Evolutionary conservation across 2,113 vertebrate species (phyloP).

Genomic region (Salvelinus fontinalis): DNA sequence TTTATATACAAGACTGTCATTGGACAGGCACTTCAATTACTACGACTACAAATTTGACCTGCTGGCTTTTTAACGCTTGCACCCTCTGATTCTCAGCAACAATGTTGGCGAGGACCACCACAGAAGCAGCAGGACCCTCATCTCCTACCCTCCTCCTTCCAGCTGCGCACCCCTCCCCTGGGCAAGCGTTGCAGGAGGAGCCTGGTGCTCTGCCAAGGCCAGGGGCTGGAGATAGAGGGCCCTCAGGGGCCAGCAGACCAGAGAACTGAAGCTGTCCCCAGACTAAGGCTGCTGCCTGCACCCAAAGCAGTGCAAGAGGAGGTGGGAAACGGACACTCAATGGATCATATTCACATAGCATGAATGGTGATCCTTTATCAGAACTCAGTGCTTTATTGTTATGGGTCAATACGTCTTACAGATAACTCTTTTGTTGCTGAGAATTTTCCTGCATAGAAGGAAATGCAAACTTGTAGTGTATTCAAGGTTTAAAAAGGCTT

Average conservation of each 20-base stretch:
- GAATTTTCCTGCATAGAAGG: too few species aligned
- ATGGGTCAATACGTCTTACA: constrained; percentile 2
- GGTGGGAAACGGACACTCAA: constrained; percentile 56
- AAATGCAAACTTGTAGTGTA: too few species aligned
- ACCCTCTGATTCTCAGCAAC: constrained; percentile 40
- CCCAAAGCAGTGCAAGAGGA: constrained; percentile 62
- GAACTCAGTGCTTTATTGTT: neutral
- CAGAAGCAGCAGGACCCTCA: constrained; percentile 37
- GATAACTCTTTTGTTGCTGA: too few species aligned
- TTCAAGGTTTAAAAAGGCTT: too few species aligned
- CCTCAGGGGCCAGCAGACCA: constrained; percentile 57
- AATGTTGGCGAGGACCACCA: constrained; percentile 49
- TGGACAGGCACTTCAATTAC: neutral
- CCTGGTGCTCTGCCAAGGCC: constrained; percentile 47
- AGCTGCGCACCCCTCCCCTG: constrained; percentile 70
- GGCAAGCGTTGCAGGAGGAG: constrained; percentile 61
- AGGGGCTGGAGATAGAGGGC: constrained; percentile 35
- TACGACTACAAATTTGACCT: neutral
- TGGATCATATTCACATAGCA: neutral
- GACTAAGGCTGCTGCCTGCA: constrained; percentile 47
- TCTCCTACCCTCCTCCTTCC: constrained; percentile 63
- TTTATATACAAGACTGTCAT: too few species aligned
- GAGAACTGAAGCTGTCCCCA: constrained; percentile 52
- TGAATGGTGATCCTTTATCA: neutral
- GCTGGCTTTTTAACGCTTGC: neutral